A percentile compares a stretch with the other conserved stretches of the same genome.
Conservation (phyloP, 2,888 invertebrate genomes). For the Liposcelis brunnea region DNA sequence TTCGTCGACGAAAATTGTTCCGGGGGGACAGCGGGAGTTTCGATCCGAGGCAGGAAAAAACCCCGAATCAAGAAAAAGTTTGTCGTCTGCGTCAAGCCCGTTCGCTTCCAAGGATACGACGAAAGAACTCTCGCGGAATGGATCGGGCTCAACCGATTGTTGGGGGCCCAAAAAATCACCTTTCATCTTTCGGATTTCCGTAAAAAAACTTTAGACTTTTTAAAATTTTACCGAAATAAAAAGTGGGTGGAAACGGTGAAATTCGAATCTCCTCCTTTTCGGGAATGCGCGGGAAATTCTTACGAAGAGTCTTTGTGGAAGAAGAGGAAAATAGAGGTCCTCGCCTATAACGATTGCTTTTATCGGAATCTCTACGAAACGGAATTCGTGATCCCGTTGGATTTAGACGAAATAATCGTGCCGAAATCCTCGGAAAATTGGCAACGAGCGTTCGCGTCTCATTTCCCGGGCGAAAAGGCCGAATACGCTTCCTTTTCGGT, state of each 20-base stretch:
- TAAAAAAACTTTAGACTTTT: not conserved
- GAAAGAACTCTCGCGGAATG: not conserved
- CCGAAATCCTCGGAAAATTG: not conserved
- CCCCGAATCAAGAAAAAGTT: too few species aligned
- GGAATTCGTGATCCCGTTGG: conserved; percentile 4
- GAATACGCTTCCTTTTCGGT: conserved; percentile 1
- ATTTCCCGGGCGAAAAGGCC: not conserved
- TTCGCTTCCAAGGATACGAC: not conserved
- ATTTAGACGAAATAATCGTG: conserved; percentile 7
- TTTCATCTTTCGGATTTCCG: not conserved
- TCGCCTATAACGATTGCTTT: conserved; percentile 5
- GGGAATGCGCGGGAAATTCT: not conserved
- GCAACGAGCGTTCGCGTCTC: not conserved
- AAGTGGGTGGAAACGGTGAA: not conserved
- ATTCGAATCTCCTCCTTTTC: not conserved
- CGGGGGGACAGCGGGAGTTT: too few species aligned
- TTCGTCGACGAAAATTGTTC: too few species aligned
- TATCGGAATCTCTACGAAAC: not conserved
- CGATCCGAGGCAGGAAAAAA: too few species aligned
- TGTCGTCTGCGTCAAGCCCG: conserved; percentile 2
- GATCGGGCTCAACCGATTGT: not conserved
- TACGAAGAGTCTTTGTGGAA: not conserved
- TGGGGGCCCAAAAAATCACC: not conserved
- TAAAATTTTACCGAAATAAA: not conserved
- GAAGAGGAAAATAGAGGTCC: conserved; percentile 1